Base-by-base conservation (phyloP, 2,797 vertebrate genomes). In the Gorsachius magnificus region DNA sequence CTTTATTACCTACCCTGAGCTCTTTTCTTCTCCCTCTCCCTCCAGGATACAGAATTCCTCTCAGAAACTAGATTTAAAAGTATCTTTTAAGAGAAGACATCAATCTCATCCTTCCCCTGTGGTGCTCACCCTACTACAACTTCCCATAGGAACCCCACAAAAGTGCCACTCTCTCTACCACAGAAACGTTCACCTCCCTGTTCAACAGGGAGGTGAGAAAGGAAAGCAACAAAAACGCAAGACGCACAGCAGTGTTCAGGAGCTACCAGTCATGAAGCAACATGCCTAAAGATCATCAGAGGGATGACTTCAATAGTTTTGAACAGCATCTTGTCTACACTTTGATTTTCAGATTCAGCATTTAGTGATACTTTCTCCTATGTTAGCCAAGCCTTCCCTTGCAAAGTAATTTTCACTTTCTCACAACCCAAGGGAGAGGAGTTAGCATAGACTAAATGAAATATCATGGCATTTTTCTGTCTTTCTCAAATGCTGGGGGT, bases 321-420 rank as follows among this genome's bases (percentile, higher is more conserved):
- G 72, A 89, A 75, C 43, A 53, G 29, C 50, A 36, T 33, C 46
- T 54, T 24, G 10, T 56, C 60, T 53, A 20, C 54, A 31, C n/a
- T 85, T 83, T 21, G 57, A 57, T 81, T 89, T 70, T 92, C 78
- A 81, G 81, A 83, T 68, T 64, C 68, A 76, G 51, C 38, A 89
- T 78, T 94, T 70, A 91, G 65, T 38, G 35, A 35, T 83, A 63
- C 86, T 90, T 91, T 54, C 65, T 64, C 64, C 66, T 65, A 2
- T 16, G 13, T 64, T 60, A 95, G 70, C 50, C 84, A 92, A 94
- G 50, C 41, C 64, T 92, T 75, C 71, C 83, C 81, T 57, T 80
- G 53, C n/a, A 87, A 83, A 78, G 50, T 71, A 82, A 95, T 95
- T 93, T 93, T 88, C 81, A 89, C 91, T 87, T 82, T 76, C 91